A percentile compares a stretch with the other conserved stretches of the same genome.
Conservation (phyloP, 2,113 vertebrate species). For the Rhabdornis inornatus region DNA sequence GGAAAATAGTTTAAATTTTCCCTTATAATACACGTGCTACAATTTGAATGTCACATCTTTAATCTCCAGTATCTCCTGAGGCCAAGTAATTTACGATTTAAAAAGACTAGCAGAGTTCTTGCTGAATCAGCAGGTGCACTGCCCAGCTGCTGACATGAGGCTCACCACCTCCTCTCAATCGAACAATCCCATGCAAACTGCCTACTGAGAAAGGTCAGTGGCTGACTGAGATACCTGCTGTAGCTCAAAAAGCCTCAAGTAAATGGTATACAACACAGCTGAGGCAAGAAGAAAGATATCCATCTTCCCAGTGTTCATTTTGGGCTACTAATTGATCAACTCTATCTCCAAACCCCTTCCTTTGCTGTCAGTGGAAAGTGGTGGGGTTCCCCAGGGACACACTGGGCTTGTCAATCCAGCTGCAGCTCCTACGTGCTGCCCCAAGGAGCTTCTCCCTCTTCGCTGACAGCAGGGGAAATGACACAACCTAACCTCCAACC, state of each 20-base stretch:
- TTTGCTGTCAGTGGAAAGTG: neutral
- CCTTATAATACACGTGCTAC: neutral
- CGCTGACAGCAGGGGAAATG: neutral
- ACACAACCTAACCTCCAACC: neutral
- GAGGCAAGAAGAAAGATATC: neutral
- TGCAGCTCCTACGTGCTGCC: neutral
- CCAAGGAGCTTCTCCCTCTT: neutral
- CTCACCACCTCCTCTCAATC: neutral
- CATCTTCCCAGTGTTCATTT: neutral
- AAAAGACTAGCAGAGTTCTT: neutral
- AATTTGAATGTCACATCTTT: neutral
- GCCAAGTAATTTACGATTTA: neutral
- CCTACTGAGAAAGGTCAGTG: neutral
- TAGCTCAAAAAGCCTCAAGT: neutral
- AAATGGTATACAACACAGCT: neutral
- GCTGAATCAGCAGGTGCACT: neutral
- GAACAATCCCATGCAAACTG: neutral
- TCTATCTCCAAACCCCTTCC: neutral
- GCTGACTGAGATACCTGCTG: neutral
- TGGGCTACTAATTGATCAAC: neutral
- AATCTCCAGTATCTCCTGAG: neutral
- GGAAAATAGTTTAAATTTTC: neutral
- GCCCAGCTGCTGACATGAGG: neutral
- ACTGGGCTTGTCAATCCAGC: neutral
- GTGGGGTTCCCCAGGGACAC: neutral